Evolutionary conservation across 2,888 invertebrate genomes (phyloP), one percentile per base, ranked within the genome.

Genomic region (Tinea semifulvella): DNA sequence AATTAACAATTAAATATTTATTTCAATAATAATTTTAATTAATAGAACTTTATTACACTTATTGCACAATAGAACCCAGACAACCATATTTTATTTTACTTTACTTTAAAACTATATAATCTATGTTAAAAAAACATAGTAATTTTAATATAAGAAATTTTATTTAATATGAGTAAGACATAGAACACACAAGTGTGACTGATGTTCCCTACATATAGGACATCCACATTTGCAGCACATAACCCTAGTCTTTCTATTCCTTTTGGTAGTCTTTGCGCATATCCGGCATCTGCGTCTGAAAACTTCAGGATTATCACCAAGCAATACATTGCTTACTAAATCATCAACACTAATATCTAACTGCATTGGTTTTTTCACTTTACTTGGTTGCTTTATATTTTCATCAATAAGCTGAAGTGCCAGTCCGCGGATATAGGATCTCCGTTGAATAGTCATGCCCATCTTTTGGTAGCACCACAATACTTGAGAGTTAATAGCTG

Each of bases 401-500:
- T 53, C 49, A 7, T 64, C 59, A 46, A 79, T 48, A 38, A 81
- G 57, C 48, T 65, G 65, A 6, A 68, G 38, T 10, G 69, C 76
- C 45, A 79, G 57, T 26, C 73, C 63, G 51, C 62, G 65, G 13
- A 80, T 68, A 46, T 79, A 80, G 16, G 56, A 45, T 8, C 75
- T 63, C 7, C 80, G 63, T 36, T 69, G 66, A 1, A 53, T 47
- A 4, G 65, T 48, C 46, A 54, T 52, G 2, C 50, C 52, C 1
- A 54, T 46, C 45, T 64, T 65, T 13, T 64, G 57, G 0, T 68
- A 59, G 49, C 61, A 61, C 75, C 76, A 80, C 47, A 79, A 51
- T 1, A 79, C 74, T 57, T 81, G 81, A 36, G 80, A 66, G 52
- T 79, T 80, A 0, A 80, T 57, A 0, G 74, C 62, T 1, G 79